Conservation (phyloP, 2,888 invertebrate genomes). For the Tenthredo amoena region DNA sequence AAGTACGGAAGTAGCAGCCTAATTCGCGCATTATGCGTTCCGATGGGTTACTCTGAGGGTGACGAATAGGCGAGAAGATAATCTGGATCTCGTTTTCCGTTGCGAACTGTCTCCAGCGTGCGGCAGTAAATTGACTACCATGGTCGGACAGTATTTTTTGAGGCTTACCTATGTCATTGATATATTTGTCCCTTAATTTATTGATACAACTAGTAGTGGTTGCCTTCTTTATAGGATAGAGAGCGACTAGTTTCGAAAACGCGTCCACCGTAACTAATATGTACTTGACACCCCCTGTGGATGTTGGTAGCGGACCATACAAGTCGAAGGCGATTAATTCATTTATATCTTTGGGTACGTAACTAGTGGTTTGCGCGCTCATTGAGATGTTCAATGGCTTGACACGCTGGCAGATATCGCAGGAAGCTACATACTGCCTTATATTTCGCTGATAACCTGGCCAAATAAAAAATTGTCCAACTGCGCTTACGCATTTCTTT, state of each 20-base stretch:
- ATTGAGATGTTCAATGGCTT: conserved; percentile 3
- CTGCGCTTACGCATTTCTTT: conserved; percentile 48
- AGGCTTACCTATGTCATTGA: conserved; percentile 43
- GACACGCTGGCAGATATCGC: conserved; percentile 60
- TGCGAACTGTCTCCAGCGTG: conserved; percentile 53
- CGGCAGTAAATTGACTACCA: conserved; percentile 59
- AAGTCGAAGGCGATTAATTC: no score
- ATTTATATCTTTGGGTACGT: no score
- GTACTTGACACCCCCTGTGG: conserved; percentile 55
- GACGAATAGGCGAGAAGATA: conserved; percentile 33
- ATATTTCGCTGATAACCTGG: conserved; percentile 30
- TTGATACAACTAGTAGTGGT: conserved; percentile 53
- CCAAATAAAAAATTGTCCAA: conserved; percentile 50
- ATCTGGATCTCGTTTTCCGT: background rate
- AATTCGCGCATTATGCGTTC: conserved; percentile 55
- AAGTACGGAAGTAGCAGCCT: background rate
- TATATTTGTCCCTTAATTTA: conserved; percentile 30
- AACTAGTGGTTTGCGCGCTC: no score
- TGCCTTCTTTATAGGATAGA: conserved; percentile 61
- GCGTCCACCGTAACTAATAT: conserved; percentile 63
- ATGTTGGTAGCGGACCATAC: background rate
- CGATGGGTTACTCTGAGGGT: conserved; percentile 57
- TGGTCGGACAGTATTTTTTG: conserved; percentile 57
- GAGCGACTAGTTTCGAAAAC: conserved; percentile 62
- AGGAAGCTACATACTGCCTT: conserved; percentile 48